Percentiles rank a stretch among this genome's conserved stretches.
Conservation (phyloP, 2,113 vertebrate genomes). For the Ictalurus punctatus region DNA sequence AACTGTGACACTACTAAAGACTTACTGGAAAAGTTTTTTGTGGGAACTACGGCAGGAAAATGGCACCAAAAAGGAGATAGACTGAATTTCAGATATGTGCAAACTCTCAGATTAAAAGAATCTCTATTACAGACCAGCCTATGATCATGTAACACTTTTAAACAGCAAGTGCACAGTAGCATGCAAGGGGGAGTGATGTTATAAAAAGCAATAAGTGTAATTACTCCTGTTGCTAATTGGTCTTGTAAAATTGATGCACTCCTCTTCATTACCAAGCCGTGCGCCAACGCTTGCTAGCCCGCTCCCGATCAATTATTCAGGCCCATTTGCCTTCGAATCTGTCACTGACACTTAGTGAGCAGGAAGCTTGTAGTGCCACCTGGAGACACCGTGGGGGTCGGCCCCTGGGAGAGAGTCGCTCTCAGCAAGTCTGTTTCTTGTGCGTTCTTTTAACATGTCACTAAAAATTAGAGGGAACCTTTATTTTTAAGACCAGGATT, state of each 20-base stretch:
- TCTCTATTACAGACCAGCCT: constrained; percentile 30
- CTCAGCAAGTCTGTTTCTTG: constrained; percentile 60
- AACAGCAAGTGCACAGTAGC: constrained; percentile 35
- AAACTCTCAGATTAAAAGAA: background rate
- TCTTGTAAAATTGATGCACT: constrained; percentile 63
- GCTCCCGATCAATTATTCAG: constrained; percentile 69
- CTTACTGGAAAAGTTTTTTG: background rate
- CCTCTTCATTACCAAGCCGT: constrained; percentile 56
- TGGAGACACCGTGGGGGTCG: constrained; percentile 61
- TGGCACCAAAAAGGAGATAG: background rate
- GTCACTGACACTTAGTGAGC: constrained; percentile 62
- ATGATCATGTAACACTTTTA: constrained; percentile 46
- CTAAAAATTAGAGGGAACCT: constrained; percentile 69
- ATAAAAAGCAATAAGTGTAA: constrained; percentile 68
- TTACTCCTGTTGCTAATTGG: constrained; percentile 73
- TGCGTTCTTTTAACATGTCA: constrained; percentile 72
- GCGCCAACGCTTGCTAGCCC: constrained; percentile 50
- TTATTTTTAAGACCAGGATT: constrained; percentile 49
- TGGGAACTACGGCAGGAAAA: background rate
- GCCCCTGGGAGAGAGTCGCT: constrained; percentile 59
- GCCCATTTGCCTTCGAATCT: constrained; percentile 62
- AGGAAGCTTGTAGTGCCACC: constrained; percentile 58
- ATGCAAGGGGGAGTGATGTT: constrained; percentile 51
- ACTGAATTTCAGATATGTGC: background rate
- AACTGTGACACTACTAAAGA: background rate